Percentiles rank a stretch among this genome's conserved stretches.
phyloP scores from a whole-genome alignment of 2,113 vertebrate genomes.

The Dolichallabes microphthalmus region DNA sequence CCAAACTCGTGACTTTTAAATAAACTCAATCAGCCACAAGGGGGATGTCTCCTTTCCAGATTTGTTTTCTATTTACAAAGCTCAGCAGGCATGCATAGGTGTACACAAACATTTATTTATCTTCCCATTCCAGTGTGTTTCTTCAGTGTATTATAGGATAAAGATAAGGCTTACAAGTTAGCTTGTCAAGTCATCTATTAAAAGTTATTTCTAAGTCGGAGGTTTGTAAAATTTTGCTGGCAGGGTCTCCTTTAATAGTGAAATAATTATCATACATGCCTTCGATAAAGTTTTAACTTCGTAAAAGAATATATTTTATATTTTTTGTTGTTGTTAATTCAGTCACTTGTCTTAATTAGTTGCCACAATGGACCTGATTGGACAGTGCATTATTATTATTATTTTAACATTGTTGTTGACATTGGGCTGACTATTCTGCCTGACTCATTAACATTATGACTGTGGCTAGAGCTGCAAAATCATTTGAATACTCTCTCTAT shows the following conservation, averaged over 20 bases:
- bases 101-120: neutral
- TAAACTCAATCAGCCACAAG: conserved; percentile 24
- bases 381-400: neutral
- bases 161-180: neutral
- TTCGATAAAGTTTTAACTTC: neutral
- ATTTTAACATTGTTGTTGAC: neutral
- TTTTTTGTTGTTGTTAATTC: neutral
- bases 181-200: neutral
- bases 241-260: neutral
- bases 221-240: neutral
- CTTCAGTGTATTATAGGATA: neutral
- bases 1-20: conserved; percentile 5
- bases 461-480: neutral
- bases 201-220: neutral
- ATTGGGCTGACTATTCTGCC: neutral
- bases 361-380: no score
- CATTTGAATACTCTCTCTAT: neutral
- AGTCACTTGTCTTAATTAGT: no score
- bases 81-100: neutral
- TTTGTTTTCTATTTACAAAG: neutral
- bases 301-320: neutral
- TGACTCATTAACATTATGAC: neutral
- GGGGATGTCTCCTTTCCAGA: conserved; percentile 24
- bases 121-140: neutral
- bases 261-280: neutral